Base-by-base conservation (phyloP, 37 sponge, comb jelly and placozoan genomes). In the Halichondria panicea region DNA sequence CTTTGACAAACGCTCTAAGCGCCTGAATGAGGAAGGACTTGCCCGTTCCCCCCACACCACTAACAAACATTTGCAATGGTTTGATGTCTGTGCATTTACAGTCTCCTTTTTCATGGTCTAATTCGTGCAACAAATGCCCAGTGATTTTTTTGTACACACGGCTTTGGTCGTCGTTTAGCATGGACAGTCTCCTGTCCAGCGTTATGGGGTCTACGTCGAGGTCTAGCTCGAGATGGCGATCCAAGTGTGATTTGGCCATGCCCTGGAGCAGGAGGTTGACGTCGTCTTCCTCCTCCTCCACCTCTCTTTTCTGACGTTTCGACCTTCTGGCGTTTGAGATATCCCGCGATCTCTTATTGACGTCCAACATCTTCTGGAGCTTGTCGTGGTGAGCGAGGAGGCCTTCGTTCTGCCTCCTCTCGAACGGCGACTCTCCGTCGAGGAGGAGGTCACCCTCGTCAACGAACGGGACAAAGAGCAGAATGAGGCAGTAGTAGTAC, bases 141-240 rank as follows among this genome's bases (percentile, higher is more conserved):
- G 22, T 42, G 4, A 87, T 72, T 24, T 48, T 56, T 19, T 87
- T 46, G 39, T 70, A 87, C 30, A 87, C 36, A 3, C 78, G 44
- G 12, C 42, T 44, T 67, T 87, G 88, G 42, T 87, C 88, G 39
- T 57, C 33, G 76, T 87, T 81, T 4, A 87, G 56, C 81, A 75
- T 80, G 12, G 63, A 28, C 6, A 81, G 68, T 28, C 71, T 31
- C 68, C n/a, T n/a, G n/a, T n/a, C n/a, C n/a, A n/a, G n/a, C n/a
- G n/a, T n/a, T n/a, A n/a, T n/a, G n/a, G 72, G 57, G 9, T 71
- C 80, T 15, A 79, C 36, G 43, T 48, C 55, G 22, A 71, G 28
- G 18, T 15, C n/a, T 34, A 18, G 13, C 18, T 79, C 42, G 11
- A 32, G 35, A 34, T 62, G 31, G 0, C 54, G 32, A 8, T 74